Evolutionary conservation across 2,797 vertebrate species (phyloP).

Genomic region (Falco rusticolus): DNA sequence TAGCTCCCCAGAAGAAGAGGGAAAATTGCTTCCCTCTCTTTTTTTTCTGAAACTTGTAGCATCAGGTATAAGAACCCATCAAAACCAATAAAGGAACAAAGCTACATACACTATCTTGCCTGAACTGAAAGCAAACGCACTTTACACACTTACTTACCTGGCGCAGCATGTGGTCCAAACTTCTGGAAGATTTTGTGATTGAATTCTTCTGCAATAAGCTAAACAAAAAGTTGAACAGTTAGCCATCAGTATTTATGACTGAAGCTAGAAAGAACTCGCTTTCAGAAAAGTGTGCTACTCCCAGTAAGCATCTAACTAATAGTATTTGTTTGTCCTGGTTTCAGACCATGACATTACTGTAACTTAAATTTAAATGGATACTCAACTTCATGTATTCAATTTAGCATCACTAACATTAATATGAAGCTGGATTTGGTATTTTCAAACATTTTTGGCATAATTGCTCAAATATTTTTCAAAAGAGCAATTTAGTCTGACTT

Average conservation of each 20-base stretch:
- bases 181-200: constrained; percentile 85
- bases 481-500: neutral
- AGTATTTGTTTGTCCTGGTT: neutral
- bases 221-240: constrained; percentile 42
- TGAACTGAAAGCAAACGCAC: constrained; percentile 26
- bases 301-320: neutral
- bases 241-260: neutral
- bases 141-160: constrained; percentile 71
- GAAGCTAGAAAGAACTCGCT: neutral
- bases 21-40: neutral
- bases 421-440: neutral
- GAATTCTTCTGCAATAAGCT: constrained; percentile 98
- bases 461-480: neutral
- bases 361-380: neutral
- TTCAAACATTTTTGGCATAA: neutral
- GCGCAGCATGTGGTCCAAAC: constrained; percentile 76
- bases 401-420: neutral
- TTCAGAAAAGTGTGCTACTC: neutral
- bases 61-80: neutral
- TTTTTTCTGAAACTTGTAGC: neutral
- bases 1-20: neutral
- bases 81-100: neutral
- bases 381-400: neutral
- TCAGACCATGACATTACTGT: neutral
- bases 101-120: neutral